Evolutionary conservation across 1,140 invertebrate species (phyloP).

Genomic region (Varroa destructor): DNA sequence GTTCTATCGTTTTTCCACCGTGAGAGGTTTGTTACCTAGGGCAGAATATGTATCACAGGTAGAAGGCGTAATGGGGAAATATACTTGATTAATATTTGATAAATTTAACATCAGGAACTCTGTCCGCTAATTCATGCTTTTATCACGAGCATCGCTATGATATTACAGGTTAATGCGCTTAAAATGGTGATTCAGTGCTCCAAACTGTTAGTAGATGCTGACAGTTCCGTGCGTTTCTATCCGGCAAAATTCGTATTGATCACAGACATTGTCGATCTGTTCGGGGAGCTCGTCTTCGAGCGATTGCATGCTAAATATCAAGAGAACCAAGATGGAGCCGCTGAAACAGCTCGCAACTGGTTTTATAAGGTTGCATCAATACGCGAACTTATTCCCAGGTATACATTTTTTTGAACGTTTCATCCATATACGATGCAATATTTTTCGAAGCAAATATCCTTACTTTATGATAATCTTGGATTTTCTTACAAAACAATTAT

Average conservation of each 20-base stretch:
- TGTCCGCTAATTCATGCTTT: background rate
- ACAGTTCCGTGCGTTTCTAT: conserved; percentile 81
- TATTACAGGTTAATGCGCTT: conserved; percentile 54
- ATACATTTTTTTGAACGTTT: too few species aligned
- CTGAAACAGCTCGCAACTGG: conserved; percentile 95
- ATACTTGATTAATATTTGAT: too few species aligned
- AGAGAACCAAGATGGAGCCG: conserved; percentile 46
- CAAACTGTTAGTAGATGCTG: conserved; percentile 59
- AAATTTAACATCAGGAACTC: too few species aligned
- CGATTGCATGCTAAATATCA: conserved; percentile 64
- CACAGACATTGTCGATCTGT: conserved; percentile 86
- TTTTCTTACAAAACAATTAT: too few species aligned
- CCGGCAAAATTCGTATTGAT: conserved; percentile 94
- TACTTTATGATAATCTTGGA: too few species aligned
- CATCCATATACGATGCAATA: too few species aligned
- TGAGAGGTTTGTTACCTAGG: too few species aligned
- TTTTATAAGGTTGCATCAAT: conserved; percentile 97
- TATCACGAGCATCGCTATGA: background rate
- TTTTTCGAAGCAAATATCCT: too few species aligned
- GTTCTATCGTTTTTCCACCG: too few species aligned
- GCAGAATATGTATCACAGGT: too few species aligned
- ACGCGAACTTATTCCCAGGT: conserved; percentile 75
- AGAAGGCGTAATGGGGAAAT: too few species aligned
- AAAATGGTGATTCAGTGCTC: conserved; percentile 92
- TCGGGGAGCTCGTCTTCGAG: conserved; percentile 80